phyloP scores from a whole-genome alignment of 2,797 vertebrate genomes.

The Poecile montanus region DNA sequence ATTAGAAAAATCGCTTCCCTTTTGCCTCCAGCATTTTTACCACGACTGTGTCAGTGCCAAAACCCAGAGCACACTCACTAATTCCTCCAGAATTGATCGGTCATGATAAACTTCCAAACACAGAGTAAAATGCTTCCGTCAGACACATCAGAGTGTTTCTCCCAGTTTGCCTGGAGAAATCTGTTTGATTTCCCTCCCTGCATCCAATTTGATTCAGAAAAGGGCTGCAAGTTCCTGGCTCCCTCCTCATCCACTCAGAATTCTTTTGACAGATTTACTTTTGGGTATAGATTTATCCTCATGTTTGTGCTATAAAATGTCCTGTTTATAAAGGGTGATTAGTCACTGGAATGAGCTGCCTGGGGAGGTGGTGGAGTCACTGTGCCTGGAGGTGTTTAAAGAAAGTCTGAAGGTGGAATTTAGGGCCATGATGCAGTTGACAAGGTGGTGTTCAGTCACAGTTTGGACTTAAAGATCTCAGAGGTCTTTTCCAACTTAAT shows the following conservation, averaged over 20 bases:
- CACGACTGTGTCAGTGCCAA: constrained; percentile 51
- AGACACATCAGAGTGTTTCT: constrained; percentile 36
- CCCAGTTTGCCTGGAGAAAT: constrained; percentile 48
- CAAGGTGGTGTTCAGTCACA: background rate
- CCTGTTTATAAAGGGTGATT: background rate
- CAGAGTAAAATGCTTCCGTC: constrained; percentile 25
- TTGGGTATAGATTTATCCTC: background rate
- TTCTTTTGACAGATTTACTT: constrained; percentile 4
- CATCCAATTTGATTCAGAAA: background rate
- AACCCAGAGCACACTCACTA: constrained; percentile 50
- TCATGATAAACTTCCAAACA: constrained; percentile 61
- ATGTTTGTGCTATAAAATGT: background rate
- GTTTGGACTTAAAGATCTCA: background rate
- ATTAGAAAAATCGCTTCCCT: constrained; percentile 65
- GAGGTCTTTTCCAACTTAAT: background rate
- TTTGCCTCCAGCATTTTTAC: constrained; percentile 62
- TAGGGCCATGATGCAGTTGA: background rate
- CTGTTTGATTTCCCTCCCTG: background rate
- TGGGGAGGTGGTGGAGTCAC: background rate
- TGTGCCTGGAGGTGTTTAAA: background rate
- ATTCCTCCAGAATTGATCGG: constrained; percentile 63
- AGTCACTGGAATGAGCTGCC: background rate
- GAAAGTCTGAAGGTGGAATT: background rate
- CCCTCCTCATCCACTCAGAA: background rate
- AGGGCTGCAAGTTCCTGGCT: background rate